A percentile compares a stretch with the other conserved stretches of the same genome.
These are phyloP conservation scores for Formica selysi DNA, from an alignment of 1,140 invertebrate genomes.

Conservation along the genomic window DNA sequence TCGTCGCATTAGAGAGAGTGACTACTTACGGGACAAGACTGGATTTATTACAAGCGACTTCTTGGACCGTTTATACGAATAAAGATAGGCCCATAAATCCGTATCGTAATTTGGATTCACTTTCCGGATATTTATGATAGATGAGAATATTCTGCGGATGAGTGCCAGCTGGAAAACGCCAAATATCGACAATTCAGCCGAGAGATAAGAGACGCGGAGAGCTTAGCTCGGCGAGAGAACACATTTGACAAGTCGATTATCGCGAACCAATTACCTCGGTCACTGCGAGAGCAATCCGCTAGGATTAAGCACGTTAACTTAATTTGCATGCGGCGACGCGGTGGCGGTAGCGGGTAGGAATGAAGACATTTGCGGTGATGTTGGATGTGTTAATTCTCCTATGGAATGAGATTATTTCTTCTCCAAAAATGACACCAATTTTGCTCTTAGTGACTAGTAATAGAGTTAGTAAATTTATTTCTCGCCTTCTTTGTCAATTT, in stretches of 20 bases:
- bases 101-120: constrained; percentile 23
- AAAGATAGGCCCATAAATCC: constrained; percentile 12
- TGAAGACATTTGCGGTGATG: constrained; percentile 19
- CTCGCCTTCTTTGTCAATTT: background rate
- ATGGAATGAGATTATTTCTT: background rate
- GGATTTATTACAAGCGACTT: constrained; percentile 33
- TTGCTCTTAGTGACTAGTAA: background rate
- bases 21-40: background rate
- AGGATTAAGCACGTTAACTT: constrained; percentile 52
- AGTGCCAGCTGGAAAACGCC: background rate
- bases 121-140: background rate
- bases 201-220: constrained; percentile 22
- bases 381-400: background rate
- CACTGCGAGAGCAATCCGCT: constrained; percentile 18
- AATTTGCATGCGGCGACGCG: constrained; percentile 36
- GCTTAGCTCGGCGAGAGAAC: constrained; percentile 36
- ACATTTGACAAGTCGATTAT: constrained; percentile 47
- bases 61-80: constrained; percentile 2
- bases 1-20: constrained; percentile 13
- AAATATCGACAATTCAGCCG: constrained; percentile 19
- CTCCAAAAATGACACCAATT: background rate
- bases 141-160: background rate
- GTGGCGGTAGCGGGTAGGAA: background rate
- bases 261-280: constrained; percentile 44
- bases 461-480: background rate